Evolutionary conservation across 2,888 invertebrate species (phyloP).

Genomic region (Caenorhabditis imperialis): DNA sequence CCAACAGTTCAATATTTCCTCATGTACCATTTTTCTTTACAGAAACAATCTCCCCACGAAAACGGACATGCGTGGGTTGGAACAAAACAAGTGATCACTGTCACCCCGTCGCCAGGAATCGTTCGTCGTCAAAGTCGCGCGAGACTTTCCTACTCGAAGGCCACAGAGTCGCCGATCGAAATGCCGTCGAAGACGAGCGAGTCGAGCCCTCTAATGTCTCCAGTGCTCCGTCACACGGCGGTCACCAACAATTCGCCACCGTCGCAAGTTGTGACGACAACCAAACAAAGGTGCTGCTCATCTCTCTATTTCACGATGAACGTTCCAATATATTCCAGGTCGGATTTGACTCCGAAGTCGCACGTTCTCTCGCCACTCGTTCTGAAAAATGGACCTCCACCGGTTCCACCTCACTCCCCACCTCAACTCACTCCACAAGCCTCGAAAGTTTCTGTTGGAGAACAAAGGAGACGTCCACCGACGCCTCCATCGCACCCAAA

Average conservation of each 20-base stretch:
- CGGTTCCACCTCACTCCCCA: conserved; percentile 38
- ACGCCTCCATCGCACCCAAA: conserved; percentile 41
- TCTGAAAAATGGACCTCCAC: conserved; percentile 25
- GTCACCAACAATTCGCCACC: conserved; percentile 51
- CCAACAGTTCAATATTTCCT: too few species aligned
- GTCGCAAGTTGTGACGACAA: conserved; percentile 14
- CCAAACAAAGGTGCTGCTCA: conserved; percentile 9
- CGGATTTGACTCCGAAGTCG: conserved; percentile 16
- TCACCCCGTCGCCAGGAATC: conserved; percentile 18
- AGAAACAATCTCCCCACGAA: conserved; percentile 35
- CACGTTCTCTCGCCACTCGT: conserved; percentile 30
- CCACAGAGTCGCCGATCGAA: conserved; percentile 33
- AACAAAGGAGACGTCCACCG: conserved; percentile 26
- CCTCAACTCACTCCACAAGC: conserved; percentile 33
- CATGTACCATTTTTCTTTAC: not conserved
- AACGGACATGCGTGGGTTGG: conserved; percentile 57
- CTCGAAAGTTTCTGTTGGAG: conserved; percentile 12
- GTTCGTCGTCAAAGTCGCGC: conserved; percentile 20
- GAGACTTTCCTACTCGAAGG: conserved; percentile 43
- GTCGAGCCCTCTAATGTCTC: conserved; percentile 30
- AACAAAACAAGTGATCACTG: conserved; percentile 38
- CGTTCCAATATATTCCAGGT: conserved; percentile 7
- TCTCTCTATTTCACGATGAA: not conserved
- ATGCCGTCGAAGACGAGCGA: conserved; percentile 14
- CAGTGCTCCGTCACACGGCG: conserved; percentile 23